Evolutionary conservation across 2,797 vertebrate species (phyloP).

Genomic region (Rhinatrema bivittatum): DNA sequence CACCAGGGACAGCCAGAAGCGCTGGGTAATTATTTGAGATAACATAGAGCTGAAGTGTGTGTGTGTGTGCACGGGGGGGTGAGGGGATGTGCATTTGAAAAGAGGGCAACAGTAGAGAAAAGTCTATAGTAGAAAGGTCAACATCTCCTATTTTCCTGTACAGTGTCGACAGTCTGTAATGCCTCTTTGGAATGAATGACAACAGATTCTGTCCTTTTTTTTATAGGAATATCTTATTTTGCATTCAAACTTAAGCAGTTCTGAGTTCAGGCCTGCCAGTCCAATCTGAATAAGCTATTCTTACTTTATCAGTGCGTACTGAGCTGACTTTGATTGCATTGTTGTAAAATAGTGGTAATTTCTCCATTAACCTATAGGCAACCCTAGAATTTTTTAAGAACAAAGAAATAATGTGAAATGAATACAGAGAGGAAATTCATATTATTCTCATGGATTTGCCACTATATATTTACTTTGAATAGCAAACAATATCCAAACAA

Average conservation of each 20-base stretch:
- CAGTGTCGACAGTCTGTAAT: conserved; percentile 72
- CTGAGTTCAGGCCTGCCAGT: conserved; percentile 58
- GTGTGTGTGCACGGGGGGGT: conserved; percentile 17
- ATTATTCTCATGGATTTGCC: conserved; percentile 8
- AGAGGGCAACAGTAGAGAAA: conserved; percentile 56
- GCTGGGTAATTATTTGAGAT: conserved; percentile 96
- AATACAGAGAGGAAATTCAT: conserved; percentile 15
- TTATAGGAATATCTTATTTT: conserved; percentile 76
- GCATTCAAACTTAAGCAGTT: conserved; percentile 78
- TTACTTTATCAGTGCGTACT: conserved; percentile 69
- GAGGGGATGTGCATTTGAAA: conserved; percentile 61
- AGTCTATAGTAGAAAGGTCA: conserved; percentile 89
- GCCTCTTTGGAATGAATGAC: conserved; percentile 83
- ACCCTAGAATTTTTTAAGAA: conserved; percentile 38
- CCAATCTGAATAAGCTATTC: conserved; percentile 80
- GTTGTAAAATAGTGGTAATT: conserved; percentile 64
- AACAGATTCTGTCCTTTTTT: conserved; percentile 58
- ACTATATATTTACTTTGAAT: background rate
- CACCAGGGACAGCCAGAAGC: conserved; percentile 87
- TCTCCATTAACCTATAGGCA: conserved; percentile 52
- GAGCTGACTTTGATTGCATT: conserved; percentile 74
- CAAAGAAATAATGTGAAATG: conserved; percentile 44
- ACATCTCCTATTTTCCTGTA: conserved; percentile 78
- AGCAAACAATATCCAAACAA: too few species aligned
- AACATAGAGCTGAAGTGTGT: conserved; percentile 76